Percentiles rank a stretch among this genome's conserved stretches.
phyloP scores from a whole-genome alignment of 2,888 invertebrate species.

The Epirrhoe alternata region DNA sequence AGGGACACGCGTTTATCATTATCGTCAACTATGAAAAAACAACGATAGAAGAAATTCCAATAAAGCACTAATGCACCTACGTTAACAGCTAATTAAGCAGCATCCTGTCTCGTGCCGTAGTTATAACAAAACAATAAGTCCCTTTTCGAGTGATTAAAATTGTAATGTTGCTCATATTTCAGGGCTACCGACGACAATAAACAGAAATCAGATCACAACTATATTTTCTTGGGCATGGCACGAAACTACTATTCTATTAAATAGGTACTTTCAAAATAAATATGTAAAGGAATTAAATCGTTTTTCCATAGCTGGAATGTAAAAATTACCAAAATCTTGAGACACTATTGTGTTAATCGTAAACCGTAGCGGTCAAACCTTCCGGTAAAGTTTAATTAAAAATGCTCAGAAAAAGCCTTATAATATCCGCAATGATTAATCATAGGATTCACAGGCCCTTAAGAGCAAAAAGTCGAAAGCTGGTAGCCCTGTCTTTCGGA shows the following conservation, averaged over 20 bases:
- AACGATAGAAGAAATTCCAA: constrained; percentile 51
- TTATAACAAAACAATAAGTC: constrained; percentile 83
- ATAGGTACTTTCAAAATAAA: too few relatives aligned
- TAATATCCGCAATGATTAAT: constrained; percentile 44
- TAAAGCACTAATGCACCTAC: constrained; percentile 64
- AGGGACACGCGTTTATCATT: constrained; percentile 10
- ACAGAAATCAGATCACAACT: not conserved
- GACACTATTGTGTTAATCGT: too few relatives aligned
- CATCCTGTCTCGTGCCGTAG: constrained; percentile 82
- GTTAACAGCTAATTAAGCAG: constrained; percentile 79
- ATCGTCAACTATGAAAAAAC: constrained; percentile 36
- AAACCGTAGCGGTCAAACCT: not conserved
- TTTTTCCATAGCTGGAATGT: too few relatives aligned
- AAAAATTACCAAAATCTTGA: too few relatives aligned
- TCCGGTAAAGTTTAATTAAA: constrained; percentile 8
- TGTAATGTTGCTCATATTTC: constrained; percentile 52
- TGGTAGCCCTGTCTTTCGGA: constrained; percentile 68
- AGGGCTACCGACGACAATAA: constrained; percentile 22
- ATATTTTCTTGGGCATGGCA: too few relatives aligned
- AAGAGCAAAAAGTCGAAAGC: constrained; percentile 15
- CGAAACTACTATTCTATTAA: too few relatives aligned
- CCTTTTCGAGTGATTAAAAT: constrained; percentile 70
- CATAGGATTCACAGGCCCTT: too few relatives aligned
- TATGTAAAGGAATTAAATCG: too few relatives aligned
- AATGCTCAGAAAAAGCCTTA: constrained; percentile 6